Evolutionary conservation across 2,888 invertebrate genomes (phyloP).

Genomic region (Limnephilus auricula): DNA sequence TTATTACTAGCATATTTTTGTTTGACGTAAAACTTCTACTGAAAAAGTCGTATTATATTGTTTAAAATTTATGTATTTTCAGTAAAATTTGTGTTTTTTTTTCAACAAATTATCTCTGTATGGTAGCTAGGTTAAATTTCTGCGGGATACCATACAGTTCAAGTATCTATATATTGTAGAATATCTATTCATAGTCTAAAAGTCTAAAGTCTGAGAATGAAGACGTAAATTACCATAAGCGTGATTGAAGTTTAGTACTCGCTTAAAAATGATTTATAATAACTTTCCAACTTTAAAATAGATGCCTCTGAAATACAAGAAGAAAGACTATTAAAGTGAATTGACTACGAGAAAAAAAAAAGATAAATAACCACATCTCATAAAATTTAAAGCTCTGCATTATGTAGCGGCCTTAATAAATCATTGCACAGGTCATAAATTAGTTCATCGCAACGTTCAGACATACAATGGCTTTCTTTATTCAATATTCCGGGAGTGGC

Average conservation of each 20-base stretch:
- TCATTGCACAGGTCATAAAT: slow-evolving; percentile 22
- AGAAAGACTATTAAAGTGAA: not conserved
- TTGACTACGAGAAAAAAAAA: not conserved
- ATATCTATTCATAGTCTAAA: not conserved
- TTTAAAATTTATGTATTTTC: no score
- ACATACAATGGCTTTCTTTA: not conserved
- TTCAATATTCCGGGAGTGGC: slow-evolving; percentile 17
- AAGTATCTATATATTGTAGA: no score
- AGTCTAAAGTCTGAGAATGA: not conserved
- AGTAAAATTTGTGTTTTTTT: no score
- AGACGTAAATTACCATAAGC: not conserved
- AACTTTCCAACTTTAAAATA: not conserved
- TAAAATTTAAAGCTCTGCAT: not conserved
- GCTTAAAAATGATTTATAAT: not conserved
- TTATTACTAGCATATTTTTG: no score
- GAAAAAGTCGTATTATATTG: no score
- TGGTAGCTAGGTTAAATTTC: no score
- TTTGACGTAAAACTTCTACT: no score
- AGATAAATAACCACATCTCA: not conserved
- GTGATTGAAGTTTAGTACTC: not conserved
- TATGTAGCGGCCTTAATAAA: slow-evolving; percentile 6
- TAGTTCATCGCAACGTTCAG: slow-evolving; percentile 4
- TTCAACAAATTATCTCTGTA: no score
- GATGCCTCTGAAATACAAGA: not conserved
- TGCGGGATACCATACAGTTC: no score